phyloP scores from a whole-genome alignment of 2,797 vertebrate genomes.

The Apogon hyalosoma region DNA sequence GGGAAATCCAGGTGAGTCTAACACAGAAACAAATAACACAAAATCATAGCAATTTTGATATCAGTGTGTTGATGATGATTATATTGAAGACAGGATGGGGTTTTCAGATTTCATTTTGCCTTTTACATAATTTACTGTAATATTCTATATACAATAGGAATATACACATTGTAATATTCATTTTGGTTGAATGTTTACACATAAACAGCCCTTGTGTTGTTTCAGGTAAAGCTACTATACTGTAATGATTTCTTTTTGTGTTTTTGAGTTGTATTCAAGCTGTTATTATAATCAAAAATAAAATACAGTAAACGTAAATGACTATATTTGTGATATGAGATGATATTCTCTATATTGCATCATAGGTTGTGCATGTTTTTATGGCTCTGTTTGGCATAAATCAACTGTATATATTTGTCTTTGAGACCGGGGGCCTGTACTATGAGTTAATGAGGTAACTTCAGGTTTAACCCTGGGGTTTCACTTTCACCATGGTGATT shows the following conservation, averaged over 20 bases:
- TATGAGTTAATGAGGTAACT: too few relatives aligned
- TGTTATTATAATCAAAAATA: background rate
- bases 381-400: background rate
- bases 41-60: background rate
- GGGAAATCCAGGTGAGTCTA: constrained; percentile 94
- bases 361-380: background rate
- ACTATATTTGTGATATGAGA: background rate
- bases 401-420: background rate
- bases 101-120: too few relatives aligned
- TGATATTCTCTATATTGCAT: background rate
- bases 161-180: background rate
- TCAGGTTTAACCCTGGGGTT: too few relatives aligned
- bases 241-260: too few relatives aligned
- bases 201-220: background rate
- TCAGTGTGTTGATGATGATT: background rate
- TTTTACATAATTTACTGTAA: too few relatives aligned
- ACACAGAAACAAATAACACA: background rate
- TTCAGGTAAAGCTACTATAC: too few relatives aligned
- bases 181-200: background rate
- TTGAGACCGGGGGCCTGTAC: too few relatives aligned
- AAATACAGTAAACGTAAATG: background rate
- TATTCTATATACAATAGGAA: background rate
- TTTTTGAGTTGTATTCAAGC: too few relatives aligned
- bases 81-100: too few relatives aligned
- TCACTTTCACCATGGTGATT: too few relatives aligned